These are phyloP conservation scores for Panagrolaimus sp. DNA, from an alignment of 1,140 invertebrate genomes.

Conservation along the genomic window DNA sequence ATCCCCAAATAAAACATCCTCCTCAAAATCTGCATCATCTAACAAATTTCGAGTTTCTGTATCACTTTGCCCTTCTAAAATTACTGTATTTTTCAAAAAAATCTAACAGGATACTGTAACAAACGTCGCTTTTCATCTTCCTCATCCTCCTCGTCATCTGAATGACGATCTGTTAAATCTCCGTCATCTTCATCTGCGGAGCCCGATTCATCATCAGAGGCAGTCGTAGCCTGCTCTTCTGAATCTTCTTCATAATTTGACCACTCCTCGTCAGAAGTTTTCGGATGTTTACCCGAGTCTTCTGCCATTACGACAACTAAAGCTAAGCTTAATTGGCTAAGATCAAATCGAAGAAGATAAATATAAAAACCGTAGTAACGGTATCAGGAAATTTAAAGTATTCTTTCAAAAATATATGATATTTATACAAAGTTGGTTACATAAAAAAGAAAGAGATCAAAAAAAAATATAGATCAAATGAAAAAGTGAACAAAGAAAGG, in stretches of 20 bases:
- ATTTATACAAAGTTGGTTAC: not conserved
- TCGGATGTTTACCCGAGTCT: not conserved
- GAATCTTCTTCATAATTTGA: not conserved
- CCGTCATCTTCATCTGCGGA: too few species aligned
- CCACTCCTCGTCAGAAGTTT: not conserved
- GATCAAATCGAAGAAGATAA: not conserved
- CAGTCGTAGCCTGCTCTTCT: not conserved
- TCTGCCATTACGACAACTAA: not conserved
- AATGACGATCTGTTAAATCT: not conserved
- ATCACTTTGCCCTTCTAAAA: constrained; percentile 10
- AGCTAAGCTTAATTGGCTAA: not conserved
- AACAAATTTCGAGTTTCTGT: constrained; percentile 12
- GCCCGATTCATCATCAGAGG: not conserved
- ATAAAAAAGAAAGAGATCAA: not conserved
- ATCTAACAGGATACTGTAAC: not conserved
- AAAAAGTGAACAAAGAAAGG: too few species aligned
- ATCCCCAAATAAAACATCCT: not conserved
- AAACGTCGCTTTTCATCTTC: constrained; percentile 1
- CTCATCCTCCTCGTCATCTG: not conserved
- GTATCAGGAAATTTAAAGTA: too few species aligned
- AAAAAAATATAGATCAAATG: not conserved
- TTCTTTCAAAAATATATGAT: too few species aligned
- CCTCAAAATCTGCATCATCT: constrained; percentile 8
- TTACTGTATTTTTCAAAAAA: too few species aligned
- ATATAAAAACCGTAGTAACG: not conserved